Base-by-base conservation (phyloP, 2,113 vertebrate species). In the Silurus meridionalis region DNA sequence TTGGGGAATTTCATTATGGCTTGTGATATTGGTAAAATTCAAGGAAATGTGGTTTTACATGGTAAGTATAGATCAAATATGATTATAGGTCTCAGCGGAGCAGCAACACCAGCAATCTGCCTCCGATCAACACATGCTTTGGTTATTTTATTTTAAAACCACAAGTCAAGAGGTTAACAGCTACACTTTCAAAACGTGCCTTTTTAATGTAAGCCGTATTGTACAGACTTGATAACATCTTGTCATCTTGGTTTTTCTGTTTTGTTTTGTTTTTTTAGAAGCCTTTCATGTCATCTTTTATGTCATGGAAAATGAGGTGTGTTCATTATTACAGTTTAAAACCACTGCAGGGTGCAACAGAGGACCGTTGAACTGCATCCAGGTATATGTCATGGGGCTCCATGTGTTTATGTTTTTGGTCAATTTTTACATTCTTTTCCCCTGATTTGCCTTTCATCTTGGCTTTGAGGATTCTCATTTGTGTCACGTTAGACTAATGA, bases 1-100 rank as follows among this genome's bases (percentile, higher is more conserved):
- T 82, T 46, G 46, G 82, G 89, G 89, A 87, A 87, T 90, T 90
- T 89, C 83, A 87, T 89, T 89, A 89, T 87, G 87, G 88, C 82
- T 87, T 78, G 67, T 83, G 86, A 88, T 86, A 84, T 84, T 81
- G 86, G 86, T 83, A 77, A 89, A 88, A 88, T 86, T 83, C 69
- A 88, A 81, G 86, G 80, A 88, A 86, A 89, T 89, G 86, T 84
- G 89, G 86, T 89, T 89, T 86, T 86, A 89, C 84, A 84, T 85
- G 69, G 84, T 86, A 88, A 86, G 81, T 79, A 71, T 83, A 85
- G 67, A 88, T 87, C 86, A 89, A 88, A 89, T 84, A 82, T 64
- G 80, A 77, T 86, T 63, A 85, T 48, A 67, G 77, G 64, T 83
- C 75, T 79, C 77, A 60, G 37, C 64, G 25, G 28, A 61, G 5